These are phyloP conservation scores for Taeniopygia guttata DNA, from an alignment of 2,797 vertebrate species.

Conservation along the genomic window DNA sequence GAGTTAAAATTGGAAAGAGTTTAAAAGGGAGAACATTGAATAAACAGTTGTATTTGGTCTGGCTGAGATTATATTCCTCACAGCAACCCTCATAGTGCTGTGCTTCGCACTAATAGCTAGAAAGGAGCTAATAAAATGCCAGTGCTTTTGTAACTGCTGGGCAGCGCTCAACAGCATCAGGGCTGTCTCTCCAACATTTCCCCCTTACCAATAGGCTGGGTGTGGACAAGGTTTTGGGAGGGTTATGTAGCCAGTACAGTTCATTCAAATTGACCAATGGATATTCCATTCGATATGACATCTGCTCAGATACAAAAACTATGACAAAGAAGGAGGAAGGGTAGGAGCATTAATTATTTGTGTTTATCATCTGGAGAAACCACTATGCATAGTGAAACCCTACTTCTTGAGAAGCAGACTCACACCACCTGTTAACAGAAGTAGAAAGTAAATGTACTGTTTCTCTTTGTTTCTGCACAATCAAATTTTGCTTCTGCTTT, in stretches of 20 bases:
- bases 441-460: background rate
- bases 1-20: background rate
- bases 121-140: background rate
- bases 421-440: background rate
- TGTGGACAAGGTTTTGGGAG: background rate
- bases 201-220: background rate
- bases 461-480: background rate
- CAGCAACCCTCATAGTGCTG: background rate
- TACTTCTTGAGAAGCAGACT: background rate
- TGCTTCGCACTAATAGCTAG: background rate
- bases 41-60: background rate
- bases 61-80: background rate
- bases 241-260: fast-evolving
- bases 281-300: background rate
- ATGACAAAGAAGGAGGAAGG: background rate
- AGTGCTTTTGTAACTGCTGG: background rate
- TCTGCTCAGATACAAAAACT: background rate
- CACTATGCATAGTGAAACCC: background rate
- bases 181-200: background rate
- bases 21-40: background rate
- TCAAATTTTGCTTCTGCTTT: background rate
- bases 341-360: background rate
- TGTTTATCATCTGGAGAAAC: background rate
- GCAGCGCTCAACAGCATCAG: background rate
- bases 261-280: background rate